phyloP scores from a whole-genome alignment of 2,888 invertebrate species.

The Caenorhabditis sp. region DNA sequence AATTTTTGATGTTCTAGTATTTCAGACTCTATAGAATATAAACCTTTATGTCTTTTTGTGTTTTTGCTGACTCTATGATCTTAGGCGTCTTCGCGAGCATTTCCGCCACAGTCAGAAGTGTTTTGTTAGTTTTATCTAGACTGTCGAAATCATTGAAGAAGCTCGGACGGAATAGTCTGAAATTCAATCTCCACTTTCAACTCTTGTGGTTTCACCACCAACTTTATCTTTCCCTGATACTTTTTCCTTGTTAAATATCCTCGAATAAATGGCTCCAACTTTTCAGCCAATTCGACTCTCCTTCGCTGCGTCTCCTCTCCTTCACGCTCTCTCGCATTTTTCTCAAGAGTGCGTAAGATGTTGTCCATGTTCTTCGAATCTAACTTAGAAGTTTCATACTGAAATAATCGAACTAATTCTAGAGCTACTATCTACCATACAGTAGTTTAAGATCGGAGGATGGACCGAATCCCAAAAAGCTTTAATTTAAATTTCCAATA shows the following conservation, averaged over 20 bases:
- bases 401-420: neutral
- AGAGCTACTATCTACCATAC: slow-evolving; percentile 21
- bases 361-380: slow-evolving; percentile 66
- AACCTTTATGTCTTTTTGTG: slow-evolving; percentile 35
- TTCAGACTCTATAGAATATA: neutral
- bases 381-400: slow-evolving; percentile 41
- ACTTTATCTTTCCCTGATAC: slow-evolving; percentile 46
- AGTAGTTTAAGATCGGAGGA: slow-evolving; percentile 37
- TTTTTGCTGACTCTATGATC: slow-evolving; percentile 35
- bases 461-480: slow-evolving; percentile 22
- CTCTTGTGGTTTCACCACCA: neutral
- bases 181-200: slow-evolving; percentile 2
- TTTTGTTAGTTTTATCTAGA: slow-evolving; percentile 63
- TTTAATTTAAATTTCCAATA: neutral
- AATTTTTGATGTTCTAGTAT: slow-evolving; percentile 7
- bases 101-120: slow-evolving; percentile 39
- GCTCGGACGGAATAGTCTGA: slow-evolving; percentile 47
- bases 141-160: slow-evolving; percentile 65
- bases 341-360: slow-evolving; percentile 65
- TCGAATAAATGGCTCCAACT: slow-evolving; percentile 63
- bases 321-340: slow-evolving; percentile 70
- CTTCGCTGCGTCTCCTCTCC: slow-evolving; percentile 58
- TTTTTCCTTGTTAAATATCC: slow-evolving; percentile 68
- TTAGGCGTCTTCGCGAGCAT: slow-evolving; percentile 52
- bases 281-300: slow-evolving; percentile 54